These are phyloP conservation scores for Emmelina monodactyla DNA, from an alignment of 2,888 invertebrate species.

Conservation along the genomic window DNA sequence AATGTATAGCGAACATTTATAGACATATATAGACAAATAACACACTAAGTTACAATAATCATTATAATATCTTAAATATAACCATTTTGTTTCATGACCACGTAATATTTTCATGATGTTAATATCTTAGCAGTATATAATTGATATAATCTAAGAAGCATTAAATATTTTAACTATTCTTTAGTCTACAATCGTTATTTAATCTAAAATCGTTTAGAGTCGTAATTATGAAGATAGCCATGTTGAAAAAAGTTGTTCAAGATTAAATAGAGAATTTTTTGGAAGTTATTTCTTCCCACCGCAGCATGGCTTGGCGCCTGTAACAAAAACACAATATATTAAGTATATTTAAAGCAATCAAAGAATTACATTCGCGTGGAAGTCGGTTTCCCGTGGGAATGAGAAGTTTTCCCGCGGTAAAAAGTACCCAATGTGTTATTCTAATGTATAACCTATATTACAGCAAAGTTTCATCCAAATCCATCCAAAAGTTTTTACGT, in stretches of 20 bases:
- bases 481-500: no score
- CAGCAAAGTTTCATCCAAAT: no score
- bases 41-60: conserved; percentile 12
- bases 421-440: no score
- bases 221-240: background rate
- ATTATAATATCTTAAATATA: conserved; percentile 10
- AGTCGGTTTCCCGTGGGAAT: no score
- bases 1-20: background rate
- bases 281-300: conserved; percentile 35
- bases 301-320: conserved; percentile 56
- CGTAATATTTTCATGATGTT: conserved; percentile 22
- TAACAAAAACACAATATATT: conserved; percentile 14
- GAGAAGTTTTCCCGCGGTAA: no score
- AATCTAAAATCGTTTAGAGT: conserved; percentile 1
- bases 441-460: no score
- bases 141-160: background rate
- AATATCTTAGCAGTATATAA: background rate
- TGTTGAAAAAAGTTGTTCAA: background rate
- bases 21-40: conserved; percentile 10
- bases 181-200: no score
- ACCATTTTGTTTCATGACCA: conserved; percentile 35
- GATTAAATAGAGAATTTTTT: background rate
- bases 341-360: no score
- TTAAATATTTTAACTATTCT: no score
- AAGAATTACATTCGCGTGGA: background rate